Evolutionary conservation across 2,113 vertebrate genomes (phyloP).

Genomic region (Leucopsar rothschildi): DNA sequence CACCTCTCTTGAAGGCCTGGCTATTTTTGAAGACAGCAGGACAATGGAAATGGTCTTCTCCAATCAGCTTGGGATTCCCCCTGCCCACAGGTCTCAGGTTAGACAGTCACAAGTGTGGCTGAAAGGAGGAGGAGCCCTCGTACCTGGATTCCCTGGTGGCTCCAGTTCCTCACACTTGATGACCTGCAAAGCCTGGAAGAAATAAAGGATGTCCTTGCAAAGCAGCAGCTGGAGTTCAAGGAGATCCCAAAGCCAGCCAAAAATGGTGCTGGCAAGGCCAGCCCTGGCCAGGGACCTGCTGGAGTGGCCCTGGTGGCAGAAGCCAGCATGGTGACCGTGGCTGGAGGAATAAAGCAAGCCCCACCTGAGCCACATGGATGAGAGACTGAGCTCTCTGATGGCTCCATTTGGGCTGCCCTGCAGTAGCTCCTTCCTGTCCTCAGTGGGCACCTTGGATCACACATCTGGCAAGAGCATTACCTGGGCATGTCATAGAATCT

Average conservation of each 20-base stretch:
- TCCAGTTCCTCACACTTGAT: background rate
- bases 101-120: background rate
- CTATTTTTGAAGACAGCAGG: background rate
- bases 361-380: background rate
- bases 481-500: background rate
- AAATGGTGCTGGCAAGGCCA: background rate
- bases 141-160: background rate
- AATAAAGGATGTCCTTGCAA: background rate
- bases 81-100: background rate
- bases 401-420: background rate
- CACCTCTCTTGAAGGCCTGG: background rate
- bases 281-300: background rate
- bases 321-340: background rate
- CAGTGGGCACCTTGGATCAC: background rate
- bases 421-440: background rate
- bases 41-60: background rate
- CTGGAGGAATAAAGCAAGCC: background rate
- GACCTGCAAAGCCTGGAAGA: background rate
- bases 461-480: background rate
- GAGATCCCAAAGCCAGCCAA: background rate
- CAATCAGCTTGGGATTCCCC: background rate
- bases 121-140: background rate
- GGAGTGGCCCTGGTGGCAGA: background rate
- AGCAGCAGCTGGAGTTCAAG: constrained; percentile 24
- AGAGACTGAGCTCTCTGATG: background rate